These are phyloP conservation scores for Naso thynnoides DNA, from an alignment of 2,797 vertebrate genomes.

Conservation along the genomic window DNA sequence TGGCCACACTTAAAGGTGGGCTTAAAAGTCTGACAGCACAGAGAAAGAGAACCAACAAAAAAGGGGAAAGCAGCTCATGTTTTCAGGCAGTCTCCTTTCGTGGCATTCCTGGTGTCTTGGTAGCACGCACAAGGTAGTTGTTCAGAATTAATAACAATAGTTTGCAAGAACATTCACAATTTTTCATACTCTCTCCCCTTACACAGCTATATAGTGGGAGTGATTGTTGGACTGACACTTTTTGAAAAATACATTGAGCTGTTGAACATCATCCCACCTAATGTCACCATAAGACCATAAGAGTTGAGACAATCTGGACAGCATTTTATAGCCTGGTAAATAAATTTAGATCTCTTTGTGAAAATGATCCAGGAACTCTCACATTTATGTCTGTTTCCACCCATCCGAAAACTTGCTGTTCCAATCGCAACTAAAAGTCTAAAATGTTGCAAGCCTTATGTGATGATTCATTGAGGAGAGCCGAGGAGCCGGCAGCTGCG, in stretches of 20 bases:
- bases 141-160: background rate
- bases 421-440: too few species aligned
- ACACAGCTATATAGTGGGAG: background rate
- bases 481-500: too few species aligned
- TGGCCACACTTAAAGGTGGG: background rate
- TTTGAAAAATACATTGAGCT: background rate
- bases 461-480: too few species aligned
- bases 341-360: too few species aligned
- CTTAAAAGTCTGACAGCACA: background rate
- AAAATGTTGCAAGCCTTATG: too few species aligned
- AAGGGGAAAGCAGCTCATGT: background rate
- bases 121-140: background rate
- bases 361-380: too few species aligned
- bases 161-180: background rate
- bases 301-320: background rate
- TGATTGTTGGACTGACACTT: background rate
- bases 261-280: background rate
- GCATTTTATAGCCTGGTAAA: too few species aligned
- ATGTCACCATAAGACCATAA: background rate
- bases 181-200: background rate
- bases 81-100: background rate
- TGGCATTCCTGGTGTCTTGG: background rate
- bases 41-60: background rate
- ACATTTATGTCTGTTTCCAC: too few species aligned
- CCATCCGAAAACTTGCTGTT: too few species aligned